Evolutionary conservation across 30 jellyfish, hydroid and myxozoan genomes (phyloP).

Genomic region (Haliclystus octoradiatus): DNA sequence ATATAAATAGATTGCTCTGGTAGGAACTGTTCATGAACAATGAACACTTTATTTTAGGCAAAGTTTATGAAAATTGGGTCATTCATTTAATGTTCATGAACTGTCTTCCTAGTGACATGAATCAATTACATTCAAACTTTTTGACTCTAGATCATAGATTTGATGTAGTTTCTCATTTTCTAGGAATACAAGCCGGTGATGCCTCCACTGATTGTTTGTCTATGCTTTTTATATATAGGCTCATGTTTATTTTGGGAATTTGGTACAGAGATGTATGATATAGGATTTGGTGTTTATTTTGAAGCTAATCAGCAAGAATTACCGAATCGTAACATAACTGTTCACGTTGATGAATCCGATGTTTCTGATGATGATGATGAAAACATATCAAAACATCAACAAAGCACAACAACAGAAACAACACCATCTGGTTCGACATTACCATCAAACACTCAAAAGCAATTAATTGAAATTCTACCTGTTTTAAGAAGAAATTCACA

Average conservation of each 20-base stretch:
- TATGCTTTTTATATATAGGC: conserved; percentile 21
- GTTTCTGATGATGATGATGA: conserved; percentile 18
- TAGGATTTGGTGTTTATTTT: conserved; percentile 89
- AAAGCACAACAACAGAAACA: conserved; percentile 9
- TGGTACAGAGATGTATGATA: conserved; percentile 83
- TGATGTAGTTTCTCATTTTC: too few relatives aligned
- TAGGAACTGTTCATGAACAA: too few relatives aligned
- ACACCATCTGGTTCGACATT: not conserved
- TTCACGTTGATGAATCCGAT: conserved; percentile 39
- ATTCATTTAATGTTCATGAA: too few relatives aligned
- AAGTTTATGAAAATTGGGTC: too few relatives aligned
- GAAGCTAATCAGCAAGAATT: conserved; percentile 28
- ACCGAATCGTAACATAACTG: conserved; percentile 27
- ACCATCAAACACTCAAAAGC: conserved; percentile 23
- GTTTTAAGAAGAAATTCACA: conserved; percentile 91
- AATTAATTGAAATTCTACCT: conserved; percentile 70
- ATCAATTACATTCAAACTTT: too few relatives aligned
- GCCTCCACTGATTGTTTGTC: too few relatives aligned
- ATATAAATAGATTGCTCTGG: too few relatives aligned
- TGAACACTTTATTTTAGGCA: too few relatives aligned
- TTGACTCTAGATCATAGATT: too few relatives aligned
- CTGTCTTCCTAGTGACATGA: too few relatives aligned
- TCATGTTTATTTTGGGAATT: conserved; percentile 95
- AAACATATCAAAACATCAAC: conserved; percentile 22
- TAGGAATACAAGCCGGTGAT: too few relatives aligned